Base-by-base conservation (phyloP, 2,797 vertebrate species). In the Tenualosa thibaudeaui region DNA sequence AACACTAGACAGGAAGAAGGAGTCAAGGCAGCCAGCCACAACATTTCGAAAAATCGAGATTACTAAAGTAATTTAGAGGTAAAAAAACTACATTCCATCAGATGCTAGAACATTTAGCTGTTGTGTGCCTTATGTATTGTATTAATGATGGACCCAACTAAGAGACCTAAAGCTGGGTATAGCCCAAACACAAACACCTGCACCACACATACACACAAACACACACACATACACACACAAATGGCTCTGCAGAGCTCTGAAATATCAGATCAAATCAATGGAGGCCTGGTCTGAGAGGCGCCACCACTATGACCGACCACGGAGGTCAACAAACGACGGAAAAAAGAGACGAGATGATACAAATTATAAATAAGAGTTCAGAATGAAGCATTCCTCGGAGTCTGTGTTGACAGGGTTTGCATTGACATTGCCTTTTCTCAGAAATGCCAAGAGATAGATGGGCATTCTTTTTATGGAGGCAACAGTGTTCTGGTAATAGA, bases 201-300 rank as follows among this genome's bases (percentile, higher is more conserved):
- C 71, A 9, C 60, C 81, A 84, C 86, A 85, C 56, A 13, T 87
- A 81, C 83, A 50, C 85, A 65, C 60, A 71, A 6, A 75, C 15
- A 26, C 65, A 71, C 65, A 71, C 31, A 71, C 65, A 71, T 26
- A 71, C 1, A 40, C 82, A 56, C 75, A 15, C 81, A 81, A 51
- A 56, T 86, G 83, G 68, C 86, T 65, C 82, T 84, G 85, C 84
- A 86, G 62, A 82, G 87, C 87, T 89, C 88, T 91, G 88, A 91
- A 90, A 90, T 88, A 91, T 89, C 88, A 90, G 88, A 88, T 90
- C 87, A 90, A 90, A 89, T 91, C 89, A 90, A 91, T 88, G 86
- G 84, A 85, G 87, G 85, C 86, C 82, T 86, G 87, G 86, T 87
- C 89, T 87, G 86, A 22, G 62, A 89, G 89, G 89, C 89, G 89